Conservation (phyloP, 1,140 invertebrate genomes). For the Microplitis mediator region DNA sequence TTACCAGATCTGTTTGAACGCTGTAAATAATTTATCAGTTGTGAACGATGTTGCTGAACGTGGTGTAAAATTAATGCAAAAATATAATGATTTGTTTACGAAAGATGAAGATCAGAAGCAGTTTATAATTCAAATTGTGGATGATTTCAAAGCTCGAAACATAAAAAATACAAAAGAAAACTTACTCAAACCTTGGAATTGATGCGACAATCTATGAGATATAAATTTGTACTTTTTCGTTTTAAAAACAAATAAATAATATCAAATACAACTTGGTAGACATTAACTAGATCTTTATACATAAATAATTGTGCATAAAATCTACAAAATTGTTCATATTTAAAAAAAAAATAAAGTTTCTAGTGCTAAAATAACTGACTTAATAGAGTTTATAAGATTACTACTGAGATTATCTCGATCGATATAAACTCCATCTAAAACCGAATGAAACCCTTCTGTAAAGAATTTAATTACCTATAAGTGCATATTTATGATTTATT, state of each 20-base stretch:
- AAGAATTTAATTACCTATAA: no score
- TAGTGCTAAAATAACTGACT: background rate
- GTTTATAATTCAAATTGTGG: slow-evolving; percentile 38
- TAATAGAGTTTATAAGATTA: background rate
- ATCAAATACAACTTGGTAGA: background rate
- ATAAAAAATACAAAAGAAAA: slow-evolving; percentile 7
- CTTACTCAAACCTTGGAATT: background rate
- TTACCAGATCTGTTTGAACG: background rate
- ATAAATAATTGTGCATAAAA: background rate
- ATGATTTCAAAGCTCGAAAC: slow-evolving; percentile 32
- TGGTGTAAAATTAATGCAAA: slow-evolving; percentile 51
- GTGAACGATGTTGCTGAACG: slow-evolving; percentile 46
- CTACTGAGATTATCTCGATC: background rate
- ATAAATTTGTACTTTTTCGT: background rate
- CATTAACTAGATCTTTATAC: background rate
- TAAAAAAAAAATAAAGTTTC: background rate
- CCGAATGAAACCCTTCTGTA: no score
- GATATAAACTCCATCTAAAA: background rate
- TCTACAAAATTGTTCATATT: background rate
- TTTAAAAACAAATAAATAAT: background rate
- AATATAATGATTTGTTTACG: slow-evolving; percentile 43
- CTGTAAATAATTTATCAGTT: slow-evolving; percentile 26
- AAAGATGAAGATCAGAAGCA: slow-evolving; percentile 45
- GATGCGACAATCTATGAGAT: background rate
- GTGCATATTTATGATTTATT: no score